These are phyloP conservation scores for Verasper variegatus DNA, from an alignment of 2,113 vertebrate species.

Conservation along the genomic window DNA sequence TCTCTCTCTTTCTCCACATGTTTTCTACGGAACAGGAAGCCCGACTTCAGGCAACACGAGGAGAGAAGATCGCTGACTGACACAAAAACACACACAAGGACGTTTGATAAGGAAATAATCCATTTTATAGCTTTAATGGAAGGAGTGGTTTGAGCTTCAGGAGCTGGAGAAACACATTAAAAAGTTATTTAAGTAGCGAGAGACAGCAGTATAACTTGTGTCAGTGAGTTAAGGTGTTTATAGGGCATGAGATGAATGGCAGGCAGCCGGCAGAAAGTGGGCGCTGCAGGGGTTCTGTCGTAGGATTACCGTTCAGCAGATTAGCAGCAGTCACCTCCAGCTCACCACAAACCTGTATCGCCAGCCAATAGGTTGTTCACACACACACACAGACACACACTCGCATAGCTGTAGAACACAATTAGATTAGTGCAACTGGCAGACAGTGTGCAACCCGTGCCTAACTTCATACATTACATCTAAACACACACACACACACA, in stretches of 20 bases:
- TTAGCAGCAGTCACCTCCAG: constrained; percentile 64
- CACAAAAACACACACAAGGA: constrained; percentile 15
- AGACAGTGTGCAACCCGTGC: constrained; percentile 38
- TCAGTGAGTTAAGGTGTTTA: constrained; percentile 29
- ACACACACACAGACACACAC: constrained; percentile 29
- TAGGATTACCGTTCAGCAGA: constrained; percentile 69
- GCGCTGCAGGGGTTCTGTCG: constrained; percentile 12
- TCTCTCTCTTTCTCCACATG: constrained; percentile 50
- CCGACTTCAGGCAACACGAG: neutral
- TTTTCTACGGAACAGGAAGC: constrained; percentile 24
- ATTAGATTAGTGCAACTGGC: constrained; percentile 69
- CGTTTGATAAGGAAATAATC: constrained; percentile 16
- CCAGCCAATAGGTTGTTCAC: constrained; percentile 10
- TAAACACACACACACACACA: constrained; percentile 15
- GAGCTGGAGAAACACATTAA: neutral
- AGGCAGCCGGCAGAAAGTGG: constrained; percentile 52
- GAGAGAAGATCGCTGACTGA: neutral
- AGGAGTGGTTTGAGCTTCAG: constrained; percentile 16
- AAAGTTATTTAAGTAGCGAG: neutral
- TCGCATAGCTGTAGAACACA: constrained; percentile 63
- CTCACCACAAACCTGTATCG: constrained; percentile 38
- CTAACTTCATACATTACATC: constrained; percentile 52
- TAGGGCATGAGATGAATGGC: constrained; percentile 29
- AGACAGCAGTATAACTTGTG: neutral
- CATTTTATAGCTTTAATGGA: neutral